These are phyloP conservation scores for Lepidurus arcticus DNA, from an alignment of 1,140 invertebrate species.

Conservation along the genomic window DNA sequence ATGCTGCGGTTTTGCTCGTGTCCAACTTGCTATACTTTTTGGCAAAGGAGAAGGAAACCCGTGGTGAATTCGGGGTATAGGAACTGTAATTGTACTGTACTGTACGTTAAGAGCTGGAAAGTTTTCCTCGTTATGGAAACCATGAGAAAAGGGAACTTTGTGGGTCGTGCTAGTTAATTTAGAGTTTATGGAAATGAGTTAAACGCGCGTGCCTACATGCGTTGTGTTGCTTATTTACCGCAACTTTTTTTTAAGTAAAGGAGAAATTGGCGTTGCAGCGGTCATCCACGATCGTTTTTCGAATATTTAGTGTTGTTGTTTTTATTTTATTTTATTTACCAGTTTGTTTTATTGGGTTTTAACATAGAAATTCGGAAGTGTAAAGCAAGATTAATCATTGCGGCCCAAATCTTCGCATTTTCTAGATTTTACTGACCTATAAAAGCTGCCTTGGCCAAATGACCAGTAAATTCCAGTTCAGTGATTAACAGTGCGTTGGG, in stretches of 20 bases:
- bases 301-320: too few species aligned
- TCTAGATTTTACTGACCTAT: background rate
- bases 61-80: too few species aligned
- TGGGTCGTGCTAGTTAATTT: background rate
- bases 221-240: background rate
- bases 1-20: background rate
- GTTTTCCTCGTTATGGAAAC: too few species aligned
- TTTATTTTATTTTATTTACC: too few species aligned
- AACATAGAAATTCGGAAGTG: background rate
- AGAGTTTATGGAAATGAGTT: background rate
- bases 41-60: background rate
- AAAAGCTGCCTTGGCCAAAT: background rate
- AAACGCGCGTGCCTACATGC: background rate
- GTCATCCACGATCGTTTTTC: conserved; percentile 12
- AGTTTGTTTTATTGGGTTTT: too few species aligned
- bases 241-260: background rate
- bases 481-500: background rate
- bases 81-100: too few species aligned
- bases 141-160: too few species aligned
- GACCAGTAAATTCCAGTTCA: conserved; percentile 10
- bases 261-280: background rate
- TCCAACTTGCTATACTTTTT: background rate
- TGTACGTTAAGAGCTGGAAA: too few species aligned
- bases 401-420: background rate
- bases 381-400: background rate